Conservation (phyloP, 2,797 vertebrate genomes). For the Cottoperca gobio region DNA sequence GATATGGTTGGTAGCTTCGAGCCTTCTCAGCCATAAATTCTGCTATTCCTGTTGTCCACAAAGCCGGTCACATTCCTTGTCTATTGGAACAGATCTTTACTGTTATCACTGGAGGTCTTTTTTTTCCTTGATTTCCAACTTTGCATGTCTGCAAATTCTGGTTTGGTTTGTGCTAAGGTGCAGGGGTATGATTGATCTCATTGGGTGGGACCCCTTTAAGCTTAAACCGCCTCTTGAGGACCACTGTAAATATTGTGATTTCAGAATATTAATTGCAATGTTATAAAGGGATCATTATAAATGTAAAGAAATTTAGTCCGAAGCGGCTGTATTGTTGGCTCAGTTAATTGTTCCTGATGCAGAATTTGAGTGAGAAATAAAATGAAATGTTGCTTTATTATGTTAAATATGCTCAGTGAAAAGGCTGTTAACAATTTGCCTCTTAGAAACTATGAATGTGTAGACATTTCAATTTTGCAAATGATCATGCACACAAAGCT, state of each 20-base stretch:
- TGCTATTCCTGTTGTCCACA: not conserved
- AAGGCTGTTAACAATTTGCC: not conserved
- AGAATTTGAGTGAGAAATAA: constrained; percentile 3
- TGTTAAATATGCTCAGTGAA: constrained; percentile 4
- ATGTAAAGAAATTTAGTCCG: no score
- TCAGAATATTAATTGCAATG: not conserved
- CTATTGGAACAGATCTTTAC: not conserved
- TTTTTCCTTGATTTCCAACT: constrained; percentile 1
- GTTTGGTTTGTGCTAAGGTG: not conserved
- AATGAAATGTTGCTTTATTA: not conserved
- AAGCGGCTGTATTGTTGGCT: not conserved
- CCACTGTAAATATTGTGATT: not conserved
- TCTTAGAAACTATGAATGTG: constrained; percentile 2
- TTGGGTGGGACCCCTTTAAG: not conserved
- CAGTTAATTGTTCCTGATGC: not conserved
- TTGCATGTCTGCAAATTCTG: not conserved
- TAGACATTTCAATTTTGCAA: not conserved
- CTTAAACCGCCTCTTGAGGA: not conserved
- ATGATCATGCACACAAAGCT: not conserved
- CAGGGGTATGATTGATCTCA: not conserved
- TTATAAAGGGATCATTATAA: constrained; percentile 10
- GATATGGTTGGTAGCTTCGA: not conserved
- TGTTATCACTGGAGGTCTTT: constrained; percentile 1
- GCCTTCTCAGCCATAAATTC: not conserved
- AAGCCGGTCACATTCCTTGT: constrained; percentile 3